These are phyloP conservation scores for Pipistrellus nathusii DNA, from an alignment of 2,797 vertebrate genomes.

Conservation along the genomic window DNA sequence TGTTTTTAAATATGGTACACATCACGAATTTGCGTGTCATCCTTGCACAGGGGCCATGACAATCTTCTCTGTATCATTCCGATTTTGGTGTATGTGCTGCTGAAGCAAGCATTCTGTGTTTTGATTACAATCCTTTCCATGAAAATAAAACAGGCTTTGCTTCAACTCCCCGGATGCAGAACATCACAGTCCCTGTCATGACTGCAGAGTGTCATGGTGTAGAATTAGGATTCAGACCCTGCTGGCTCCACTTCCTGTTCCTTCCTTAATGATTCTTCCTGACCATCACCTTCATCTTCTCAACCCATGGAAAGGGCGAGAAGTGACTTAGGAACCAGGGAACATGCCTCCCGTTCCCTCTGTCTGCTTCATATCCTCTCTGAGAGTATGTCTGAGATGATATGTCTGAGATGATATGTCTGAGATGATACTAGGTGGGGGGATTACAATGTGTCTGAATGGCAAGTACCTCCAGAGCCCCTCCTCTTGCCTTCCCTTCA, in stretches of 20 bases:
- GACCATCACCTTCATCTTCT: not conserved
- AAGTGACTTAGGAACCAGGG: not conserved
- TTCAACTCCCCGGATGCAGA: not conserved
- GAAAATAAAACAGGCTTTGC: not conserved
- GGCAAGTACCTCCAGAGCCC: not conserved
- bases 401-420: not conserved
- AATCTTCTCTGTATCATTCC: too few species aligned
- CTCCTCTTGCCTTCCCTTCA: not conserved
- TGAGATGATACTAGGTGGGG: not conserved
- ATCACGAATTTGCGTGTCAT: too few species aligned
- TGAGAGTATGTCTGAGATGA: not conserved
- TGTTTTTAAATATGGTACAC: too few species aligned
- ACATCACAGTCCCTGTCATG: fast-evolving
- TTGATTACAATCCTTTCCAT: not conserved
- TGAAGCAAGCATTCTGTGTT: not conserved
- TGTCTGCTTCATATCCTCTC: not conserved
- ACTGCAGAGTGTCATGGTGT: not conserved
- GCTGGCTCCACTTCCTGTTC: not conserved
- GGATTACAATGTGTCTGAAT: not conserved
- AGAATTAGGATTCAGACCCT: not conserved
- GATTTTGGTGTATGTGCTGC: too few species aligned
- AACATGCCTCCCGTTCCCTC: not conserved
- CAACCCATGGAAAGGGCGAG: not conserved
- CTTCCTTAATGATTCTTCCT: not conserved
- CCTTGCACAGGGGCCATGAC: too few species aligned